Evolutionary conservation across 2,888 invertebrate genomes (phyloP).

Genomic region (Microdon myrmicae): DNA sequence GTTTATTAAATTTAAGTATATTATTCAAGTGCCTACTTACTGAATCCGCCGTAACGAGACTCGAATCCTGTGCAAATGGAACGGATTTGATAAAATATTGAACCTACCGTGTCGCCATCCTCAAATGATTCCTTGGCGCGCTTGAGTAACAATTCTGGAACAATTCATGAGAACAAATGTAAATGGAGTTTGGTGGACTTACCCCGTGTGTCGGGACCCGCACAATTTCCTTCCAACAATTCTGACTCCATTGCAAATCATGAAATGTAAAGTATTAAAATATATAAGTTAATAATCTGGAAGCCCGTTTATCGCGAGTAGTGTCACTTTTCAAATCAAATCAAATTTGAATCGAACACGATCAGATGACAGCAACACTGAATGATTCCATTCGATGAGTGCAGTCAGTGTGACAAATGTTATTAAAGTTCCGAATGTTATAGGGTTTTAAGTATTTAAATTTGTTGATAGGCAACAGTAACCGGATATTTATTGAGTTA

Average conservation of each 20-base stretch:
- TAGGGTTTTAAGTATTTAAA: no score
- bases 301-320: no score
- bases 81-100: conserved; percentile 62
- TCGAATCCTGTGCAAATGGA: conserved; percentile 59
- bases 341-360: conserved; percentile 23
- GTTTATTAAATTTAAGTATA: background rate
- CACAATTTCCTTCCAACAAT: conserved; percentile 16
- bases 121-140: conserved; percentile 60
- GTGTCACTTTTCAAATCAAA: conserved; percentile 31
- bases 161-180: no score
- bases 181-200: background rate
- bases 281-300: no score
- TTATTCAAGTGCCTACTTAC: conserved; percentile 8
- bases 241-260: no score
- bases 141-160: conserved; percentile 55
- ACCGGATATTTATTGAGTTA: no score
- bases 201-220: conserved; percentile 39
- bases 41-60: conserved; percentile 51
- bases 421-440: no score
- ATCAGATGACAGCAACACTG: conserved; percentile 10
- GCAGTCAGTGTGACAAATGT: background rate
- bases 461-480: no score
- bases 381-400: conserved; percentile 5
- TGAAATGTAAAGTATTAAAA: no score
- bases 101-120: conserved; percentile 55